Percentiles rank a stretch among this genome's conserved stretches.
These are phyloP conservation scores for Notothenia rossii DNA, from an alignment of 2,113 vertebrate species.

Conservation along the genomic window DNA sequence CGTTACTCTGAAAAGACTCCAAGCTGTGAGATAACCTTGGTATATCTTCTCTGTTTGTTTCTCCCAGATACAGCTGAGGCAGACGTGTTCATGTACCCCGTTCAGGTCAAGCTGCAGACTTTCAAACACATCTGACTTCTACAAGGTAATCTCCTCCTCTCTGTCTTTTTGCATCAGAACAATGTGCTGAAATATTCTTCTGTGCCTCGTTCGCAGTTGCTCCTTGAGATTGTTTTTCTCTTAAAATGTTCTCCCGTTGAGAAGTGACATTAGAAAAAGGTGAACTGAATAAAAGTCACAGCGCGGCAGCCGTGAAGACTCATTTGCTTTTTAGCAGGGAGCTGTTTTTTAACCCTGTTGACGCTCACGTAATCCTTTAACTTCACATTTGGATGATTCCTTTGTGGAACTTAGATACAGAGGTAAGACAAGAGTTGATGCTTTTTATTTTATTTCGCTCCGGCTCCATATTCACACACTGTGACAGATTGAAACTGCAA, in stretches of 20 bases:
- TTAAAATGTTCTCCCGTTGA: slow-evolving; percentile 19
- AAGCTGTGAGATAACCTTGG: slow-evolving; percentile 33
- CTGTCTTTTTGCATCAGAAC: not conserved
- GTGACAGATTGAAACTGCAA: slow-evolving; percentile 66
- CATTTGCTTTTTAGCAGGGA: slow-evolving; percentile 40
- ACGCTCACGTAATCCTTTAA: slow-evolving; percentile 13
- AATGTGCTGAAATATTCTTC: not conserved
- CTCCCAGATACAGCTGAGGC: slow-evolving; percentile 64
- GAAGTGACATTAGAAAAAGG: slow-evolving; percentile 41
- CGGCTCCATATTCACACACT: slow-evolving; percentile 48
- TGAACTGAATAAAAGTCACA: slow-evolving; percentile 30
- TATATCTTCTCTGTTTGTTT: slow-evolving; percentile 29
- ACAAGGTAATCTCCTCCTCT: slow-evolving; percentile 44
- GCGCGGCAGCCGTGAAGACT: slow-evolving; percentile 3
- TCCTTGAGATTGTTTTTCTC: slow-evolving; percentile 12
- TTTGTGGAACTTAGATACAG: slow-evolving; percentile 36
- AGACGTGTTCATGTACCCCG: slow-evolving; percentile 47
- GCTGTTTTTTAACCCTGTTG: slow-evolving; percentile 26
- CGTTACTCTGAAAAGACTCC: not conserved
- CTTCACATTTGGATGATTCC: slow-evolving; percentile 34
- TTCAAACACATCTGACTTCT: slow-evolving; percentile 59
- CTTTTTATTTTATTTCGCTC: not conserved
- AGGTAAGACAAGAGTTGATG: slow-evolving; percentile 29
- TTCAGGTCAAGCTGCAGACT: slow-evolving; percentile 53
- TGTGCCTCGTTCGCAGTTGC: not conserved